phyloP scores from a whole-genome alignment of 2,888 invertebrate species.

The Heliconius sara region DNA sequence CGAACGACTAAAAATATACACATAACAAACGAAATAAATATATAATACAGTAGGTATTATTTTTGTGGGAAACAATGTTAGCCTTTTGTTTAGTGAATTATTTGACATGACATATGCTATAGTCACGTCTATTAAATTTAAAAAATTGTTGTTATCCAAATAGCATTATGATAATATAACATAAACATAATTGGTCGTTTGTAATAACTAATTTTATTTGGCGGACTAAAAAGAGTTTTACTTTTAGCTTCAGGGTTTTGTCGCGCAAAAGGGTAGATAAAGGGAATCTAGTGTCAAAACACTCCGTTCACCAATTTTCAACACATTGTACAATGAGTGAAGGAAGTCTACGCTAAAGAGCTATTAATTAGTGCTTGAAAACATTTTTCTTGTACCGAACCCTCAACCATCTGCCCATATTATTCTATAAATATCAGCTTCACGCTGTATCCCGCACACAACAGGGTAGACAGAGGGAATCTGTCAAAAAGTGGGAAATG shows the following conservation, averaged over 20 bases:
- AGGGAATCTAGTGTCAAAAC: neutral
- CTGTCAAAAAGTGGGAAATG: no score
- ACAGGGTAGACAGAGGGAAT: no score
- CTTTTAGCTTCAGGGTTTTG: no score
- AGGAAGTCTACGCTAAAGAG: no score
- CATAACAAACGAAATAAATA: neutral
- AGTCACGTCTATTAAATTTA: neutral
- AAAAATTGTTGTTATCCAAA: conserved; percentile 2
- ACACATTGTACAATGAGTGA: no score
- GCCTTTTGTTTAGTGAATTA: neutral
- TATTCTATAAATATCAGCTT: no score
- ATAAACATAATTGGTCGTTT: neutral
- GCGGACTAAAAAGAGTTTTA: neutral
- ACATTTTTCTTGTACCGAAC: no score
- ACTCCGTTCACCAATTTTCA: neutral
- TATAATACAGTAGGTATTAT: neutral
- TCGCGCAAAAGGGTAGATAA: neutral
- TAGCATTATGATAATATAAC: neutral
- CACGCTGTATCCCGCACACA: no score
- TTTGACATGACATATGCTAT: neutral
- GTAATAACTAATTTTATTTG: neutral
- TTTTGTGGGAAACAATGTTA: conserved; percentile 1
- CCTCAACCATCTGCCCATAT: no score
- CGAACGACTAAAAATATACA: neutral
- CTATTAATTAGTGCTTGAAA: no score